These are phyloP conservation scores for Hoplias malabaricus DNA, from an alignment of 2,113 vertebrate species.

Conservation along the genomic window DNA sequence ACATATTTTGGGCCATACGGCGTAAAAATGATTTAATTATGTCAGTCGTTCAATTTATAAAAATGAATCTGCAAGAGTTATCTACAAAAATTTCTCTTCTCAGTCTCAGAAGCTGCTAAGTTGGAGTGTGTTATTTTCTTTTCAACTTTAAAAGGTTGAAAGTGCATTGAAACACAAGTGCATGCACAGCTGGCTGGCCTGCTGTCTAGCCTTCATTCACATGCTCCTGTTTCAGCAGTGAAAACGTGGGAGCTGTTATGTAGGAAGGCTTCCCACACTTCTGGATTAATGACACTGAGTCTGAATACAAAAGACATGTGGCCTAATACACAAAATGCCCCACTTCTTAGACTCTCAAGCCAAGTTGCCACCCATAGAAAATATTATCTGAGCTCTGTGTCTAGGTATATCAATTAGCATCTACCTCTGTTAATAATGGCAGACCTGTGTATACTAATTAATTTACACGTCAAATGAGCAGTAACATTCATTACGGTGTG, in stretches of 20 bases:
- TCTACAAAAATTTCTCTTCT: too few relatives aligned
- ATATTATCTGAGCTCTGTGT: slow-evolving; percentile 10
- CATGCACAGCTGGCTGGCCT: slow-evolving; percentile 61
- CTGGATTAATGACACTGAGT: slow-evolving; percentile 69
- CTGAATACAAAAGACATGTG: slow-evolving; percentile 75
- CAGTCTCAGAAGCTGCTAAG: too few relatives aligned
- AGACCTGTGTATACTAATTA: too few relatives aligned
- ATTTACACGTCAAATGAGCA: too few relatives aligned
- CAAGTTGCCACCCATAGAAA: slow-evolving; percentile 28
- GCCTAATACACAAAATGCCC: slow-evolving; percentile 69
- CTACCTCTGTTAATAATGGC: not conserved
- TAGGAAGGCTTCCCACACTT: slow-evolving; percentile 76
- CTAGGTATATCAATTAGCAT: slow-evolving; percentile 1
- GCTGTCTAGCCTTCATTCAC: slow-evolving; percentile 68
- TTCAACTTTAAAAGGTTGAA: slow-evolving; percentile 7
- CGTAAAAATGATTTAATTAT: too few relatives aligned
- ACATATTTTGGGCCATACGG: too few relatives aligned
- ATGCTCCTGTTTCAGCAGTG: slow-evolving; percentile 66
- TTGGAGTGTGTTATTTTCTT: not conserved
- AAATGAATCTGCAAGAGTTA: too few relatives aligned
- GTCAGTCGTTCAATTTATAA: too few relatives aligned
- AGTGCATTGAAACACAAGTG: slow-evolving; percentile 34
- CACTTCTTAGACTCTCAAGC: slow-evolving; percentile 51
- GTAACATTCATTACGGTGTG: too few relatives aligned
- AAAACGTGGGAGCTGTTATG: slow-evolving; percentile 73